A percentile compares a stretch with the other conserved stretches of the same genome.
Evolutionary conservation across 2,888 invertebrate genomes (phyloP).

Genomic region (Cephus spinipes): DNA sequence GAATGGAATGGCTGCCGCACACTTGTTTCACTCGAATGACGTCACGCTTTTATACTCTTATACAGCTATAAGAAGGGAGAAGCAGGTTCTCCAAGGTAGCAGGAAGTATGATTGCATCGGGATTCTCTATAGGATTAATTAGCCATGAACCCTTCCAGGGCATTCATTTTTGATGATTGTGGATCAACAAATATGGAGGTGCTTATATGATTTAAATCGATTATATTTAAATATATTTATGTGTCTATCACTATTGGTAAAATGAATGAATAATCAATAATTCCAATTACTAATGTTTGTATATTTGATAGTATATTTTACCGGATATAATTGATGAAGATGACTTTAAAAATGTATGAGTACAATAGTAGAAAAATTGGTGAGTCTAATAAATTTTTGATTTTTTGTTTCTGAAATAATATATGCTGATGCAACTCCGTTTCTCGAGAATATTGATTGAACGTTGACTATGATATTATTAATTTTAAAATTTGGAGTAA

Average conservation of each 20-base stretch:
- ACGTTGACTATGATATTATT: background rate
- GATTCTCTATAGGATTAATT: background rate
- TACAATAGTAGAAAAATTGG: background rate
- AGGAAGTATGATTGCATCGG: background rate
- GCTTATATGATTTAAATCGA: background rate
- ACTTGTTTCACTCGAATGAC: slow-evolving; percentile 35
- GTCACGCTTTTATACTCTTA: slow-evolving; percentile 29
- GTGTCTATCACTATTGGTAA: background rate
- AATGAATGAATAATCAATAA: background rate
- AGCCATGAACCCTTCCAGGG: background rate
- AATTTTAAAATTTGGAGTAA: background rate
- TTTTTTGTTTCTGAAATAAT: background rate
- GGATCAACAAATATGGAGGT: background rate
- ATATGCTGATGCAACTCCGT: background rate
- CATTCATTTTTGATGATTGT: background rate
- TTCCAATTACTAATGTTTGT: background rate
- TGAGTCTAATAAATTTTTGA: background rate
- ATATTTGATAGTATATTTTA: background rate
- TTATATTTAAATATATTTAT: background rate
- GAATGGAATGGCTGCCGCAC: slow-evolving; percentile 36
- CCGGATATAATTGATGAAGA: background rate
- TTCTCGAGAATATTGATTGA: background rate
- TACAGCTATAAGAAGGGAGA: slow-evolving; percentile 26
- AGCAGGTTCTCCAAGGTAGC: slow-evolving; percentile 1
- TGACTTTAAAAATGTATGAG: background rate